Evolutionary conservation across 2,797 vertebrate genomes (phyloP).

Genomic region (Nyctibius grandis): DNA sequence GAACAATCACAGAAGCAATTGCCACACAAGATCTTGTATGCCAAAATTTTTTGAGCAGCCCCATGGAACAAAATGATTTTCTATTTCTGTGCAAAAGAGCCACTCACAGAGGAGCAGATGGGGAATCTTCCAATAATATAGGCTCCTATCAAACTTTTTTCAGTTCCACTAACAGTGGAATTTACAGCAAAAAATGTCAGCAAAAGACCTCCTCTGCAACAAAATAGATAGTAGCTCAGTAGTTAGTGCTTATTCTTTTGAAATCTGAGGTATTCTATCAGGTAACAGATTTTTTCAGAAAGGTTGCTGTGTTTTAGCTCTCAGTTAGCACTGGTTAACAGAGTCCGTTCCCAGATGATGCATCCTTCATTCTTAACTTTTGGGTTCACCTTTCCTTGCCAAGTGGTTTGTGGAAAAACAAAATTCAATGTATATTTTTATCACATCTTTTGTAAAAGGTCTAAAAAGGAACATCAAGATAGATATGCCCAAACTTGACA

Average conservation of each 20-base stretch:
- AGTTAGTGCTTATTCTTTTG: background rate
- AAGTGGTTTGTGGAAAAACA: background rate
- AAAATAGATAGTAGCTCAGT: background rate
- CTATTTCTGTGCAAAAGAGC: background rate
- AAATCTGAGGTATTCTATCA: background rate
- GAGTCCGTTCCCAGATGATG: background rate
- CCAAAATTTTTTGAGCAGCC: background rate
- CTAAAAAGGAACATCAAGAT: background rate
- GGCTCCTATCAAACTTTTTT: background rate
- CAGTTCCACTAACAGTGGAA: background rate
- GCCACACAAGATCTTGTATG: background rate
- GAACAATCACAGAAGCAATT: background rate
- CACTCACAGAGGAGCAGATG: background rate
- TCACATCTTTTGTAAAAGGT: background rate
- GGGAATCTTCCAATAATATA: background rate
- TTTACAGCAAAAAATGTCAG: background rate
- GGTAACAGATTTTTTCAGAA: background rate
- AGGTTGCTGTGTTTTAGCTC: background rate
- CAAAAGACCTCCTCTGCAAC: background rate
- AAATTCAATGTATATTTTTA: background rate
- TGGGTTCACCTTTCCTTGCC: background rate
- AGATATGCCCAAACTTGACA: background rate
- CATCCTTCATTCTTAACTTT: background rate
- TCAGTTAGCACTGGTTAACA: background rate
- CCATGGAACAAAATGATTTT: background rate